Evolutionary conservation across 2,888 invertebrate genomes (phyloP).

Genomic region (Pegoplata infirma): DNA sequence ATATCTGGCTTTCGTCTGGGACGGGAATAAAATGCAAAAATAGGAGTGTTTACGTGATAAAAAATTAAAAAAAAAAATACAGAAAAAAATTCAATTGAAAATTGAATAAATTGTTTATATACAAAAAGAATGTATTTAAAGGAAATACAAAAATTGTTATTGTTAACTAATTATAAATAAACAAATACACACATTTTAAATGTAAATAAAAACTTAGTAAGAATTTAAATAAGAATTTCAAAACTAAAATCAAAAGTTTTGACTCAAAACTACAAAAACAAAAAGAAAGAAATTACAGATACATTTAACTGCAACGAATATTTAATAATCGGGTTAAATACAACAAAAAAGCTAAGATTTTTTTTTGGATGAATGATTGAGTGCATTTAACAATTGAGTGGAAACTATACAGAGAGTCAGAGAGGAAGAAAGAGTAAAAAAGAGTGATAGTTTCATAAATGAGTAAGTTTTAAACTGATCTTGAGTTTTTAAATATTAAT

Average conservation of each 20-base stretch:
- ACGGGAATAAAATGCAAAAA: constrained; percentile 21
- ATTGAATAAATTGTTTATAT: constrained; percentile 4
- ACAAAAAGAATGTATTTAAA: constrained; percentile 13
- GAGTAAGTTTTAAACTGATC: constrained; percentile 45
- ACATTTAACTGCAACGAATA: not conserved
- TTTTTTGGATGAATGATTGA: constrained; percentile 14
- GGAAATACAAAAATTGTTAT: constrained; percentile 7
- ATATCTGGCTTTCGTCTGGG: constrained; percentile 41
- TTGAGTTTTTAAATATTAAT: constrained; percentile 32
- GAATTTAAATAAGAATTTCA: not conserved
- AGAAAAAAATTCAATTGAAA: not conserved
- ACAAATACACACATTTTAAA: constrained; percentile 1
- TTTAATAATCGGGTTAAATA: not conserved
- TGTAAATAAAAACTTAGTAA: not conserved
- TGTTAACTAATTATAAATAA: constrained; percentile 20
- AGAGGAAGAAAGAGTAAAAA: constrained; percentile 1
- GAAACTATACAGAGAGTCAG: constrained; percentile 16
- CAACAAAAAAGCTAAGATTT: not conserved
- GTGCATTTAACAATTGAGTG: constrained; percentile 9
- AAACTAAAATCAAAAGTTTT: not conserved
- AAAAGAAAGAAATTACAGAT: not conserved
- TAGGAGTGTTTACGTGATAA: not conserved
- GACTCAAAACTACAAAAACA: constrained; percentile 4
- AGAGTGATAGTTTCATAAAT: constrained; percentile 23
- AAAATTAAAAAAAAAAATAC: not conserved